phyloP scores from a whole-genome alignment of 2,113 vertebrate species.

The Platysternon megacephalum region DNA sequence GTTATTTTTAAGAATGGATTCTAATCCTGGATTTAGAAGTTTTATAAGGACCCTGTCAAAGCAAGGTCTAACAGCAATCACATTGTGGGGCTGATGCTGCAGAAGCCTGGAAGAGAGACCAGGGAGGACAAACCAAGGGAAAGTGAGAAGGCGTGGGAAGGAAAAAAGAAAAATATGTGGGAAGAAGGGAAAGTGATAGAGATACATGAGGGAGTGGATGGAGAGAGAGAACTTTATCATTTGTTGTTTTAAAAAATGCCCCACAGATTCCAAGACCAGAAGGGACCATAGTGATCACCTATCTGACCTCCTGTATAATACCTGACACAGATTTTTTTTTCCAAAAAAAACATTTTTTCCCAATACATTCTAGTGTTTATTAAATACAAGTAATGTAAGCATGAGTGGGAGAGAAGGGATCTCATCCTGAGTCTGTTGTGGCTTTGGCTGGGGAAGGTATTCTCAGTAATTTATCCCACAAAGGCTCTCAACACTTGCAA shows the following conservation, averaged over 20 bases:
- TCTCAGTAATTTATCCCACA: background rate
- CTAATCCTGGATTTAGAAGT: background rate
- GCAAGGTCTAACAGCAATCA: background rate
- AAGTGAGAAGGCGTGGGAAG: background rate
- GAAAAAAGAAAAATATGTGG: background rate
- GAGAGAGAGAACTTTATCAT: background rate
- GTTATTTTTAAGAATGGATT: background rate
- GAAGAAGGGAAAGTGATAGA: background rate
- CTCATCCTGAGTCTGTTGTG: background rate
- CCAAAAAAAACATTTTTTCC: no score
- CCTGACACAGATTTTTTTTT: background rate
- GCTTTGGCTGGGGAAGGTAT: background rate
- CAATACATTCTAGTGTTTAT: background rate
- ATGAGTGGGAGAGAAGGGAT: background rate
- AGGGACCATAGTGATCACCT: background rate
- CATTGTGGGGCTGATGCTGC: background rate
- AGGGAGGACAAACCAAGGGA: background rate
- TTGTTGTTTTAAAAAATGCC: background rate
- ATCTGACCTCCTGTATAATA: background rate
- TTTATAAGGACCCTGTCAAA: background rate
- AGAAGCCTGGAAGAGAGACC: background rate
- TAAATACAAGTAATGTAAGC: background rate
- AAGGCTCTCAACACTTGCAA: background rate
- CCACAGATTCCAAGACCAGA: background rate
- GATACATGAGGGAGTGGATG: background rate